Conservation (phyloP, 2,888 invertebrate genomes). For the Psylliodes chrysocephalus region DNA sequence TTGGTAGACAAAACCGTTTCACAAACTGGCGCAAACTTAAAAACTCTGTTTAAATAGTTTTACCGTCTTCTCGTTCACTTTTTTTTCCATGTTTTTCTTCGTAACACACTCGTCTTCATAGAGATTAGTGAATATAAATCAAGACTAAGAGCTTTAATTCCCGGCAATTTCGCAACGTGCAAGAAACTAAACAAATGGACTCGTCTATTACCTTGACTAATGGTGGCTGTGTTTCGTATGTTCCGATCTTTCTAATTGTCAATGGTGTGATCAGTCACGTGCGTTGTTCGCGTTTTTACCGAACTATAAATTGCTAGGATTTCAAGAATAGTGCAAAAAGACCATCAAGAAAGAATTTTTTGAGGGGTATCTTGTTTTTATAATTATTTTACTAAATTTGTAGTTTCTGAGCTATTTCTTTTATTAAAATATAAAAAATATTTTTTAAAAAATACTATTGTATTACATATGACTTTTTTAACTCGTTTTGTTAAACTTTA, state of each 20-base stretch:
- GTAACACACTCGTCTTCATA: constrained; percentile 36
- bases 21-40: neutral
- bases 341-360: too few relatives aligned
- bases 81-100: constrained; percentile 20
- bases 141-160: constrained; percentile 41
- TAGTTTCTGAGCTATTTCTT: too few relatives aligned
- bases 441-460: too few relatives aligned
- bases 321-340: too few relatives aligned
- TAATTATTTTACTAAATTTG: too few relatives aligned
- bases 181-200: constrained; percentile 43
- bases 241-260: constrained; percentile 23
- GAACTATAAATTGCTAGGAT: too few relatives aligned
- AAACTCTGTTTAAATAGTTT: constrained; percentile 15
- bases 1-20: neutral
- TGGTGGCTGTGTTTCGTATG: constrained; percentile 28
- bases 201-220: constrained; percentile 39
- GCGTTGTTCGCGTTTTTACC: neutral
- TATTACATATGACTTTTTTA: too few relatives aligned
- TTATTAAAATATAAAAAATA: too few relatives aligned
- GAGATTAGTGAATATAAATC: constrained; percentile 42
- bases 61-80: neutral
- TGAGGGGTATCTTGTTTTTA: too few relatives aligned
- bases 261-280: constrained; percentile 6
- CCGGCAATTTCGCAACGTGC: constrained; percentile 22
- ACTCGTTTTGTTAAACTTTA: too few relatives aligned